These are phyloP conservation scores for Stegostoma tigrinum DNA, from an alignment of 2,113 vertebrate genomes.

Conservation along the genomic window DNA sequence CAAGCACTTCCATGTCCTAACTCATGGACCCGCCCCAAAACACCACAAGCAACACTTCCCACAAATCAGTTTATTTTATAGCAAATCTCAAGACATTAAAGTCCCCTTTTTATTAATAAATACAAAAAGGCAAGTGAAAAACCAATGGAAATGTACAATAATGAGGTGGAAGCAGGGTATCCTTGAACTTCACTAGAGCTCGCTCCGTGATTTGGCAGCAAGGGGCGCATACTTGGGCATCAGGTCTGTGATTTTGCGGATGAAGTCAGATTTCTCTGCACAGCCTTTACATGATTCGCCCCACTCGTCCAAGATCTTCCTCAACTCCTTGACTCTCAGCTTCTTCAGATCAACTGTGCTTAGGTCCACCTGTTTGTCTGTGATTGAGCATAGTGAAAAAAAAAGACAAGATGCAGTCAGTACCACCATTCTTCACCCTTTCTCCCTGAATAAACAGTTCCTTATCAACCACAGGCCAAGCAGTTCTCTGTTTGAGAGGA, in stretches of 20 bases:
- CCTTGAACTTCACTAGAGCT: slow-evolving; percentile 61
- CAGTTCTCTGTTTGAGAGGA: no score
- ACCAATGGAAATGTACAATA: slow-evolving; percentile 37
- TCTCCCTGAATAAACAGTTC: neutral
- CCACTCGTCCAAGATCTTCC: slow-evolving; percentile 96
- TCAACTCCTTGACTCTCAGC: slow-evolving; percentile 88
- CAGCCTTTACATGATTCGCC: slow-evolving; percentile 92
- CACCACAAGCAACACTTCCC: neutral
- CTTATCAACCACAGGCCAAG: neutral
- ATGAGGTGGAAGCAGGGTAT: neutral
- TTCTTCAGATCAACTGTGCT: slow-evolving; percentile 89
- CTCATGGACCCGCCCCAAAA: neutral
- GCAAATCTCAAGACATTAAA: slow-evolving; percentile 44
- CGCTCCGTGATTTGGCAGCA: slow-evolving; percentile 78
- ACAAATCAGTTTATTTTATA: slow-evolving; percentile 35
- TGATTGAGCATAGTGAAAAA: slow-evolving; percentile 41
- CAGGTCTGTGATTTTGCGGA: slow-evolving; percentile 89
- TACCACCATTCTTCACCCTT: neutral
- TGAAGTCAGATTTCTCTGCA: slow-evolving; percentile 89
- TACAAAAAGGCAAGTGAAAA: slow-evolving; percentile 49
- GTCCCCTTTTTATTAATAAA: slow-evolving; percentile 50
- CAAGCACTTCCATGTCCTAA: neutral
- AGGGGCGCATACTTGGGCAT: slow-evolving; percentile 91
- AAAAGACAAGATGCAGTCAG: neutral
- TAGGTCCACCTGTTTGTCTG: slow-evolving; percentile 91